Evolutionary conservation across 2,113 vertebrate species (phyloP), one percentile per base, ranked within the genome.

Genomic region (Colinus virginianus): DNA sequence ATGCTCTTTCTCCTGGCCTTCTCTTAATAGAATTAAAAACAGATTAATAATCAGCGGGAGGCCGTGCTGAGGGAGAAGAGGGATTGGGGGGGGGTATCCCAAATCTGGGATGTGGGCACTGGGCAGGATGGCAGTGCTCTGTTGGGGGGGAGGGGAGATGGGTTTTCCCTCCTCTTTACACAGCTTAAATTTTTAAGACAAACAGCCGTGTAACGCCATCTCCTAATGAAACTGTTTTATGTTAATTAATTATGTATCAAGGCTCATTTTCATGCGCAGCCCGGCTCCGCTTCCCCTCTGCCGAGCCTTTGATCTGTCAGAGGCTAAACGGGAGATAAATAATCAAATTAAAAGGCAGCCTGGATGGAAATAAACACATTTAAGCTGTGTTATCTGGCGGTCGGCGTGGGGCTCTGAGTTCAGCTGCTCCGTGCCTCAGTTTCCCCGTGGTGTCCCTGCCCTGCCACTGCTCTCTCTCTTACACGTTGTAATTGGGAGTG

Each of bases 151-250:
- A 12, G 4, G 19, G 61, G 21, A 25, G 20, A 1, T 3, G 13
- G 3, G 7, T 59, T 36, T 80, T 78, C n/a, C 82, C 91, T 38
- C 36, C 6, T 64, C 85, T 87, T 94, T 63, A 55, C 91, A 4
- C 68, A 26, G 85, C 90, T 93, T 84, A 61, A 51, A 34, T 59
- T 75, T 88, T 88, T 13, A 93, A 97, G 96, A 94, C 96, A 95
- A 97, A 95, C 93, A 95, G 90, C 88, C 63, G 0, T 63, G 96
- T 86, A 96, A 88, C 94, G 36, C 87, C 90, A 20, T 92, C 97
- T 97, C 95, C 95, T 97, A 97, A 97, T 97, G 97, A 97, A 96
- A 97, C 91, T 97, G 96, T 94, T 97, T 97, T 92, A 93, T 93
- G 94, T 95, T 97, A 96, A 97, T 98, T 97, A 97, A 98, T 98